Evolutionary conservation across 2,797 vertebrate species (phyloP).

Genomic region (Prunella strophiata): DNA sequence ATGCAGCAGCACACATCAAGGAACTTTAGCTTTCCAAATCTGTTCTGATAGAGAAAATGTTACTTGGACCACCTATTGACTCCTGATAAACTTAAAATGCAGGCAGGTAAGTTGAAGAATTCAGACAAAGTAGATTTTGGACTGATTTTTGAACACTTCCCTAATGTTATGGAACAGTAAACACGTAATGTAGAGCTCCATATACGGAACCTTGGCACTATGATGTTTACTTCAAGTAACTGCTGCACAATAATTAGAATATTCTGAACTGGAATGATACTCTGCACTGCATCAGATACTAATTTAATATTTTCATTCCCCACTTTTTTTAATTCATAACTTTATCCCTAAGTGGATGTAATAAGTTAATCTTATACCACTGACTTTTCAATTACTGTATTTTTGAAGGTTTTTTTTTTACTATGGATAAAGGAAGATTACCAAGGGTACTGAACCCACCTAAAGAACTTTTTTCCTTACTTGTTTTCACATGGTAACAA

Average conservation of each 20-base stretch:
- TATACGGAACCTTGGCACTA: not conserved
- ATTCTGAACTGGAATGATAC: not conserved
- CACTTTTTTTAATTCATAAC: not conserved
- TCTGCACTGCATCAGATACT: not conserved
- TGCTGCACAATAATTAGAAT: not conserved
- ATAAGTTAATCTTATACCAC: not conserved
- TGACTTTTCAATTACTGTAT: not conserved
- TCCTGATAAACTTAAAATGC: not conserved
- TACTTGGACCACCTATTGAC: not conserved
- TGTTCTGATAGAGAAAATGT: not conserved
- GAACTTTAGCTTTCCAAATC: not conserved
- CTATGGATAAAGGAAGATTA: not conserved
- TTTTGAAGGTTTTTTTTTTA: not conserved
- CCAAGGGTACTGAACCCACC: not conserved
- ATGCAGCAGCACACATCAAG: not conserved
- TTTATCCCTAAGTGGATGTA: not conserved
- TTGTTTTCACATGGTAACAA: not conserved
- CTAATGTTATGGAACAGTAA: not conserved
- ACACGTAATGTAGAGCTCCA: not conserved
- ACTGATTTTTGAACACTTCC: not conserved
- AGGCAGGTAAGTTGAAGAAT: not conserved
- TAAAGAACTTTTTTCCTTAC: not conserved
- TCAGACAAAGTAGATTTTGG: not conserved
- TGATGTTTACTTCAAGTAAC: not conserved
- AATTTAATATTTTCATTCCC: not conserved